These are phyloP conservation scores for Taurulus bubalis DNA, from an alignment of 2,113 vertebrate species.

Conservation along the genomic window DNA sequence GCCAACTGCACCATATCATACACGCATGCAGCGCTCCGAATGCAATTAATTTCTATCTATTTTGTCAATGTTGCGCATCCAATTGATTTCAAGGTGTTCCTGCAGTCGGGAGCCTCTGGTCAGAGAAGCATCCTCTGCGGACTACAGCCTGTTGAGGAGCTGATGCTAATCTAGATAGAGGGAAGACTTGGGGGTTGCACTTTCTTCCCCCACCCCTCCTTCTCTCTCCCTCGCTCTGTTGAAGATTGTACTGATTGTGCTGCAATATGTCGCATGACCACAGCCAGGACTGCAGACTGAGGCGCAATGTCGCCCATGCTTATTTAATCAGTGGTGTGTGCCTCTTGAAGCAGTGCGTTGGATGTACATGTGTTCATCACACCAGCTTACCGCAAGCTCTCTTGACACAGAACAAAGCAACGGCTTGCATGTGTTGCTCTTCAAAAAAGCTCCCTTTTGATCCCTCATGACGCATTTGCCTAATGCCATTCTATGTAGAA, in stretches of 20 bases:
- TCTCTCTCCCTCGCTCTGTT: slow-evolving; percentile 48
- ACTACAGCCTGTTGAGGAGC: slow-evolving; percentile 60
- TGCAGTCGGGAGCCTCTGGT: slow-evolving; percentile 59
- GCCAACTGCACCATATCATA: slow-evolving; percentile 18
- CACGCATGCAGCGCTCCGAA: slow-evolving; percentile 5
- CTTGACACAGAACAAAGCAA: slow-evolving; percentile 70
- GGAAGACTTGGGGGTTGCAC: slow-evolving; percentile 46
- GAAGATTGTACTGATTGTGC: slow-evolving; percentile 71
- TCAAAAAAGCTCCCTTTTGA: slow-evolving; percentile 66
- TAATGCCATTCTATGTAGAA: slow-evolving; percentile 55
- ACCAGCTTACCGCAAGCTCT: slow-evolving; percentile 48
- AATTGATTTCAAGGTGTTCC: slow-evolving; percentile 54
- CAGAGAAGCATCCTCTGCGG: slow-evolving; percentile 54
- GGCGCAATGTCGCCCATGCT: slow-evolving; percentile 56
- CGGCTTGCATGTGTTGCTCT: slow-evolving; percentile 58
- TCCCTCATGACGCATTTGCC: slow-evolving; percentile 61
- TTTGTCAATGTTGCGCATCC: slow-evolving; percentile 20
- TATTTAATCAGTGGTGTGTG: slow-evolving; percentile 70
- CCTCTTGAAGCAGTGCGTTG: slow-evolving; percentile 37
- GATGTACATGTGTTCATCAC: slow-evolving; percentile 54
- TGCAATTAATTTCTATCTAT: slow-evolving; percentile 31
- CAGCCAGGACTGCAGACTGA: slow-evolving; percentile 64
- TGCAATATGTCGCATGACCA: slow-evolving; percentile 80
- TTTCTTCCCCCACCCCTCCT: slow-evolving; percentile 18
- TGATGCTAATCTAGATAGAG: slow-evolving; percentile 76